These are phyloP conservation scores for Campoplex capitator DNA, from an alignment of 2,888 invertebrate genomes.

Conservation along the genomic window DNA sequence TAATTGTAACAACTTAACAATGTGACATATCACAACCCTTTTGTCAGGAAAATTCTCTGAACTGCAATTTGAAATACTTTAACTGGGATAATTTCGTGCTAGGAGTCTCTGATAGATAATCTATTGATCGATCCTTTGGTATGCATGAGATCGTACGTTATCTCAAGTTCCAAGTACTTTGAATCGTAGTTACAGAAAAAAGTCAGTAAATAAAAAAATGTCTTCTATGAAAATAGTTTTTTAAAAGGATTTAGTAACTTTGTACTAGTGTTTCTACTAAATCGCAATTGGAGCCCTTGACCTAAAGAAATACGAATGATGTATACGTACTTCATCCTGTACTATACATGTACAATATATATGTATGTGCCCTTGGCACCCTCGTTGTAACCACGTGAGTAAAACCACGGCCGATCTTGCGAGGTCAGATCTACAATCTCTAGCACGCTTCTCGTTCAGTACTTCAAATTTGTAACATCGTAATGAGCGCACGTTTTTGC, in stretches of 20 bases:
- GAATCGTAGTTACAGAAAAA: too few species aligned
- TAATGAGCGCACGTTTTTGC: constrained; percentile 75
- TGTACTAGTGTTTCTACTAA: background rate
- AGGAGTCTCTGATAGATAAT: too few species aligned
- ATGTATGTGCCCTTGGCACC: constrained; percentile 39
- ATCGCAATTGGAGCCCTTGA: background rate
- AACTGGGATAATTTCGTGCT: too few species aligned
- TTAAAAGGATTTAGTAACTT: too few species aligned
- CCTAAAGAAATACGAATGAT: background rate
- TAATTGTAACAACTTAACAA: background rate
- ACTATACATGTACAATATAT: background rate
- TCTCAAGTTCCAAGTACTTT: too few species aligned
- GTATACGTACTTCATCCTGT: background rate
- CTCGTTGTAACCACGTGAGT: constrained; percentile 74
- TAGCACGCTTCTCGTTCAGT: constrained; percentile 66
- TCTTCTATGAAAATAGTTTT: background rate
- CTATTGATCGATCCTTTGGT: too few species aligned
- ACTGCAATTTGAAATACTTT: too few species aligned
- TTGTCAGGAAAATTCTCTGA: background rate
- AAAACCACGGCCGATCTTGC: constrained; percentile 60
- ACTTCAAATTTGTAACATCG: constrained; percentile 78
- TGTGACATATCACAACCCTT: background rate
- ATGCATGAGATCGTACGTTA: too few species aligned
- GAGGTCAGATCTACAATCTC: constrained; percentile 51
- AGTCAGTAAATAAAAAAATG: background rate